A percentile compares a stretch with the other conserved stretches of the same genome.
Conservation (phyloP, 2,797 vertebrate species). For the Prionace glauca region DNA sequence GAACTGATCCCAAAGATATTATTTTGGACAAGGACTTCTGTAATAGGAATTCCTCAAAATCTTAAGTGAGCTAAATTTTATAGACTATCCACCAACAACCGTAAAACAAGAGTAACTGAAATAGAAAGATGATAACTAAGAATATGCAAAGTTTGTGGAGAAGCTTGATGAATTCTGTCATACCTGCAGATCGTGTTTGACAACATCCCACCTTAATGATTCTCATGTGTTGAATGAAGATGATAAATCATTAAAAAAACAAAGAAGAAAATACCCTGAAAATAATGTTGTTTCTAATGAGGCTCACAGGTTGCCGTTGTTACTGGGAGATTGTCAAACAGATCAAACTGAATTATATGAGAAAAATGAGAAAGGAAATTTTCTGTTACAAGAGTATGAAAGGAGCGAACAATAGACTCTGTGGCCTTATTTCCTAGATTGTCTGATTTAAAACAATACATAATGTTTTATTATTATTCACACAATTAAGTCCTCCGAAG, state of each 20-base stretch:
- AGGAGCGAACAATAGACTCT: slow-evolving; percentile 17
- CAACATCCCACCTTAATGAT: slow-evolving; percentile 20
- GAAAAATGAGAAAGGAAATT: slow-evolving; percentile 13
- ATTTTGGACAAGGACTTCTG: not conserved
- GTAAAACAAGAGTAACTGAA: not conserved
- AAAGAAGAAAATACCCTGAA: not conserved
- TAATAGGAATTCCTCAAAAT: not conserved
- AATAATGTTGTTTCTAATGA: slow-evolving; percentile 5
- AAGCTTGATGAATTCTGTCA: not conserved
- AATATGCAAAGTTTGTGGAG: not conserved
- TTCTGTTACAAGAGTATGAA: slow-evolving; percentile 22
- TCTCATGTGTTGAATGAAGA: slow-evolving; percentile 20
- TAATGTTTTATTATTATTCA: slow-evolving; percentile 27
- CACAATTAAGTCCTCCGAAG: not conserved
- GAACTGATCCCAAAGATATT: not conserved
- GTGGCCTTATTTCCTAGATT: not conserved
- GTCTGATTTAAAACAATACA: slow-evolving; percentile 8
- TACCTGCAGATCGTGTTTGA: not conserved
- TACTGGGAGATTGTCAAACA: slow-evolving; percentile 27
- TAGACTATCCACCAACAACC: not conserved
- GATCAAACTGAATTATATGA: slow-evolving; percentile 31
- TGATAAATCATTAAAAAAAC: not conserved
- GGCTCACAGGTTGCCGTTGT: not conserved
- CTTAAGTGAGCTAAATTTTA: not conserved
- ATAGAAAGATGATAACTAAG: not conserved